Percentiles rank a stretch among this genome's conserved stretches.
These are phyloP conservation scores for Chrysodeixis includens DNA, from an alignment of 2,888 invertebrate genomes.

Conservation along the genomic window DNA sequence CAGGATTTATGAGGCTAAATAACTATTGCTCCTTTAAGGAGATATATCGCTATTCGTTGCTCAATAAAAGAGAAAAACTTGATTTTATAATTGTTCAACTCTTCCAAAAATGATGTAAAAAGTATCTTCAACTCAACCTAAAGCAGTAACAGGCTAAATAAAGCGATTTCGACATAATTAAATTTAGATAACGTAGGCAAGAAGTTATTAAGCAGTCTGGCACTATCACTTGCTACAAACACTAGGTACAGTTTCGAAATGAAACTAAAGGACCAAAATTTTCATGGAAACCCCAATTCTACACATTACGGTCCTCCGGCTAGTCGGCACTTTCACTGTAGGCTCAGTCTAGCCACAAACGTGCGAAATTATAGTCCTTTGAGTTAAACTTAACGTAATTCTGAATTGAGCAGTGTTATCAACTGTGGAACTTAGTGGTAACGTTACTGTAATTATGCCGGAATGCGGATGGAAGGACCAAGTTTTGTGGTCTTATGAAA, in stretches of 20 bases:
- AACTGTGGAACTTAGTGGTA: slow-evolving; percentile 42
- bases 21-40: too few relatives aligned
- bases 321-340: slow-evolving; percentile 18
- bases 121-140: not conserved
- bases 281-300: slow-evolving; percentile 30
- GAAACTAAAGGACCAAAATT: not conserved
- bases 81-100: too few relatives aligned
- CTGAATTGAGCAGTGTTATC: slow-evolving; percentile 40
- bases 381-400: slow-evolving; percentile 56
- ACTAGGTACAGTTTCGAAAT: not conserved
- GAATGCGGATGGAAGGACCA: slow-evolving; percentile 38
- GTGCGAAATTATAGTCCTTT: slow-evolving; percentile 55
- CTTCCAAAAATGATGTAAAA: too few relatives aligned
- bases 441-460: slow-evolving; percentile 28
- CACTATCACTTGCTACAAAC: not conserved
- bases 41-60: too few relatives aligned
- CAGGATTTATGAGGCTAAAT: too few relatives aligned
- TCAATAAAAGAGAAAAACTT: too few relatives aligned
- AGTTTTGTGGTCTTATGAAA: slow-evolving; percentile 8
- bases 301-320: slow-evolving; percentile 23
- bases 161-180: not conserved
- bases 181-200: not conserved
- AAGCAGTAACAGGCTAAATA: not conserved
- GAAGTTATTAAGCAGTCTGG: not conserved
- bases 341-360: slow-evolving; percentile 49